phyloP scores from a whole-genome alignment of 2,888 invertebrate genomes.

The Embidobia sp. region DNA sequence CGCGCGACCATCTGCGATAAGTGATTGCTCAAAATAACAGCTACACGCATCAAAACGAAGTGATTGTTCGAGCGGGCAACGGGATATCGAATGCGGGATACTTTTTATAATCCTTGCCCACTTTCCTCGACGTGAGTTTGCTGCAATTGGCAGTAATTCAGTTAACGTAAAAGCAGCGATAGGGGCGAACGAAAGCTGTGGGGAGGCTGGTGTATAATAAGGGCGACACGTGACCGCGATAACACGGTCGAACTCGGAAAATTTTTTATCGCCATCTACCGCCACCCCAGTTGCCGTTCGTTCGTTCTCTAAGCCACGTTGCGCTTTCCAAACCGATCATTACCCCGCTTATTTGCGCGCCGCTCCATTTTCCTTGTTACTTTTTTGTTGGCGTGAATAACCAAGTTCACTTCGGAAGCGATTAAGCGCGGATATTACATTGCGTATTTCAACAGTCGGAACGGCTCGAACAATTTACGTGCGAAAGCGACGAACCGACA shows the following conservation, averaged over 20 bases:
- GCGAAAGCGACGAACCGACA: slow-evolving; percentile 35
- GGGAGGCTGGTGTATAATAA: slow-evolving; percentile 49
- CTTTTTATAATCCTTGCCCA: slow-evolving; percentile 31
- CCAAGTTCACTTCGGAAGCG: slow-evolving; percentile 2
- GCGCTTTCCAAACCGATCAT: not conserved
- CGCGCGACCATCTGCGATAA: not conserved
- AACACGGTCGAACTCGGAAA: slow-evolving; percentile 41
- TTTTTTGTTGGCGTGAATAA: not conserved
- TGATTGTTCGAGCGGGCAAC: not conserved
- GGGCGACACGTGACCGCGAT: slow-evolving; percentile 60
- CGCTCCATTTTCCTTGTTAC: slow-evolving; percentile 25
- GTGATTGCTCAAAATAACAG: not conserved
- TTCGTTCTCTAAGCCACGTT: too few species aligned
- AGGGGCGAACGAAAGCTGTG: slow-evolving; percentile 43
- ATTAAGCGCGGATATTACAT: slow-evolving; percentile 8
- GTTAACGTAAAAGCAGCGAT: slow-evolving; percentile 51
- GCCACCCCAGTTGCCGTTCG: too few species aligned
- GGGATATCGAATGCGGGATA: slow-evolving; percentile 17
- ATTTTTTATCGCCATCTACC: slow-evolving; percentile 1
- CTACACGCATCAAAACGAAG: not conserved
- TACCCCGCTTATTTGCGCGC: slow-evolving; percentile 4
- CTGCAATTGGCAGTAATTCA: slow-evolving; percentile 54
- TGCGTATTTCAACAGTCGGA: not conserved
- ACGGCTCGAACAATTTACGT: slow-evolving; percentile 23
- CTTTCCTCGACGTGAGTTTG: slow-evolving; percentile 34